A percentile compares a stretch with the other conserved stretches of the same genome.
phyloP scores from a whole-genome alignment of 2,888 invertebrate species.

The Heliconius erato region DNA sequence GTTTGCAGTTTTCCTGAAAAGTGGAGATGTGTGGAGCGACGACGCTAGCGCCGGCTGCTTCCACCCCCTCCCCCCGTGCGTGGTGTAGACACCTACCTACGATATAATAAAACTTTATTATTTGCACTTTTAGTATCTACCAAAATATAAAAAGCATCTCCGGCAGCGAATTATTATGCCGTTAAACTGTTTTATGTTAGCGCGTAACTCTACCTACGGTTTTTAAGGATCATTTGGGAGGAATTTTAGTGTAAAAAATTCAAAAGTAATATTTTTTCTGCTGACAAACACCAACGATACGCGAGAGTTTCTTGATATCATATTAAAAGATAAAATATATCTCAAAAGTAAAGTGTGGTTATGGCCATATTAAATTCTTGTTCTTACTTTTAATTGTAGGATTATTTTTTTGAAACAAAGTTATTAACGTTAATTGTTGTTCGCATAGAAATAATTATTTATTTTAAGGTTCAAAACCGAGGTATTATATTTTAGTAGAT shows the following conservation, averaged over 20 bases:
- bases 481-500: neutral
- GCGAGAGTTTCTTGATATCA: neutral
- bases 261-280: neutral
- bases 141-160: constrained; percentile 56
- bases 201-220: constrained; percentile 43
- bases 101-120: constrained; percentile 55
- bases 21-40: constrained; percentile 75
- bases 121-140: constrained; percentile 56
- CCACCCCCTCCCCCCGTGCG: constrained; percentile 45
- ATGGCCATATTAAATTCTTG: neutral
- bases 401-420: neutral
- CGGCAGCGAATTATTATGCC: constrained; percentile 53
- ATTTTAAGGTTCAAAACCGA: neutral
- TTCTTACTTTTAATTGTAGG: neutral
- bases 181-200: constrained; percentile 53
- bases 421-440: neutral
- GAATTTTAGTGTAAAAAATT: constrained; percentile 16
- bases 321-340: neutral
- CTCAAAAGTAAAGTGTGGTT: neutral
- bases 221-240: constrained; percentile 40
- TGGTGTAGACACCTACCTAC: constrained; percentile 52
- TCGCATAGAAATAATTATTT: neutral
- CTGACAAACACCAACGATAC: neutral
- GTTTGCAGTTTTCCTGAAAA: constrained; percentile 83
- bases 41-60: constrained; percentile 73